phyloP scores from a whole-genome alignment of 2,797 vertebrate species.

The Sebastiscus tertius region DNA sequence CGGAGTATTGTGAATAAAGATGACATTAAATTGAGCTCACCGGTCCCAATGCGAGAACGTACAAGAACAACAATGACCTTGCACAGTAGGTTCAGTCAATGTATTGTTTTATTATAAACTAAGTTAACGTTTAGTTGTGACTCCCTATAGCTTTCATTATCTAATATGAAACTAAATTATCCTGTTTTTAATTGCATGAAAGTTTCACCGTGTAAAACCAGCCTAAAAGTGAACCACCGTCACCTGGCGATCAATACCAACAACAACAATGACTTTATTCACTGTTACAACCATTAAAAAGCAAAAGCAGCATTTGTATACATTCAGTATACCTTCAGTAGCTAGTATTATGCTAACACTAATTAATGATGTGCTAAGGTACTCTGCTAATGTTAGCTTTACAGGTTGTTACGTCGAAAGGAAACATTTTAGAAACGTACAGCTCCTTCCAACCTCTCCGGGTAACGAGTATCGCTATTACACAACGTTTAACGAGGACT shows the following conservation, averaged over 20 bases:
- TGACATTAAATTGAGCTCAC: neutral
- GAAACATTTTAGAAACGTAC: too few relatives aligned
- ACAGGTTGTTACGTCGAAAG: too few relatives aligned
- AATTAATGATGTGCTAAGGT: too few relatives aligned
- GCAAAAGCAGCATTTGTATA: neutral
- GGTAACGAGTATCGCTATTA: too few relatives aligned
- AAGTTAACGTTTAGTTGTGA: neutral
- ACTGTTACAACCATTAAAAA: neutral
- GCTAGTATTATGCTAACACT: too few relatives aligned
- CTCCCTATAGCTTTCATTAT: neutral
- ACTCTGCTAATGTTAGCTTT: too few relatives aligned
- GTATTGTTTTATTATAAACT: neutral
- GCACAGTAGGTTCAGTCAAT: neutral
- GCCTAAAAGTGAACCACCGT: neutral
- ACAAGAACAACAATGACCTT: neutral
- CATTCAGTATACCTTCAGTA: neutral
- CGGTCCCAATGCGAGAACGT: neutral
- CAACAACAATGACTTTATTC: neutral
- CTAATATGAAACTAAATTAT: too few relatives aligned
- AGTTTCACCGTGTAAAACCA: neutral
- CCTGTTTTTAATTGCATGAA: too few relatives aligned
- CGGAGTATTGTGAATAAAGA: neutral
- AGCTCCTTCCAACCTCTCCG: neutral
- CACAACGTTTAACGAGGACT: too few relatives aligned
- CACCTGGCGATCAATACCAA: too few relatives aligned